These are phyloP conservation scores for Halichondria panicea DNA, from an alignment of 37 sponge, comb jelly and placozoan genomes.

Conservation along the genomic window DNA sequence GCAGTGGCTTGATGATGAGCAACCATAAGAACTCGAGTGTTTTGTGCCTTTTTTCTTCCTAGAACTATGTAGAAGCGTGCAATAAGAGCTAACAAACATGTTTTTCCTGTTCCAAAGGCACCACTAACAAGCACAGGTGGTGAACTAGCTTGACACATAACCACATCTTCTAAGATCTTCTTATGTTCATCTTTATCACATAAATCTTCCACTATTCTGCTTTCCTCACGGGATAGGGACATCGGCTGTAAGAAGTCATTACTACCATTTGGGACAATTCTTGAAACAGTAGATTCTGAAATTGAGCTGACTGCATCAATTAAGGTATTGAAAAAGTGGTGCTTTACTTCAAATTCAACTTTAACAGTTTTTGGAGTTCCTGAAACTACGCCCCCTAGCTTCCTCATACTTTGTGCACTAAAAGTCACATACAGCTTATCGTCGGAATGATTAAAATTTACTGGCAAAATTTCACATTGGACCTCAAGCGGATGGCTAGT, in stretches of 20 bases:
- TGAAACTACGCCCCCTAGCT: background rate
- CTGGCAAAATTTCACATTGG: conserved; percentile 13
- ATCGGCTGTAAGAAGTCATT: background rate
- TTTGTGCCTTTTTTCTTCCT: background rate
- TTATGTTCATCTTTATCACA: conserved; percentile 23
- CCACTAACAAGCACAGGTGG: conserved; percentile 63
- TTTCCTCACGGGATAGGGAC: background rate
- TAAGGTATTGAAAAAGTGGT: conserved; percentile 57
- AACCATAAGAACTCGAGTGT: conserved; percentile 49
- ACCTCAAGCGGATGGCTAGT: background rate
- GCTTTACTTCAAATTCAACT: conserved; percentile 61
- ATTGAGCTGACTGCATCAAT: conserved; percentile 34
- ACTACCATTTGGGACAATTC: conserved; percentile 25
- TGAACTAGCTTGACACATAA: conserved; percentile 8
- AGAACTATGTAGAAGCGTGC: conserved; percentile 9
- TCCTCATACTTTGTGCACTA: background rate
- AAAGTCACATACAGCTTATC: conserved; percentile 24
- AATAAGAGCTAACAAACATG: conserved; percentile 54
- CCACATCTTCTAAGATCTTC: conserved; percentile 19
- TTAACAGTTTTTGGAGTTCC: background rate
- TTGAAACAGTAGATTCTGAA: conserved; percentile 6
- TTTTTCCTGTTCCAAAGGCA: conserved; percentile 83
- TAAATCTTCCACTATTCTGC: no score
- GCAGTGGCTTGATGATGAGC: conserved; percentile 74
- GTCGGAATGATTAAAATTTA: conserved; percentile 13